phyloP scores from a whole-genome alignment of 2,113 vertebrate genomes.

The Corythaeola cristata region DNA sequence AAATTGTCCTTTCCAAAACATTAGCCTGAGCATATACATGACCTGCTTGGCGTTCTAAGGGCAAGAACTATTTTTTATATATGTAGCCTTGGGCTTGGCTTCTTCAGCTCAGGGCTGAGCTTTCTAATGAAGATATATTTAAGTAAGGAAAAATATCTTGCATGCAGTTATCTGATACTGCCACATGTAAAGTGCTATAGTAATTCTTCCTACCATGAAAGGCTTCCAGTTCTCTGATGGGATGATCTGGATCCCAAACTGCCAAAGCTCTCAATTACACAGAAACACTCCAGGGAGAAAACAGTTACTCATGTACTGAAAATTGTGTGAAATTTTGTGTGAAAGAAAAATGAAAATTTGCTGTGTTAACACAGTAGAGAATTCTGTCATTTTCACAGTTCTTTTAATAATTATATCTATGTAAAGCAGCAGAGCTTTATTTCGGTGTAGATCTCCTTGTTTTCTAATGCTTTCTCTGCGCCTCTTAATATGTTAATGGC shows the following conservation, averaged over 20 bases:
- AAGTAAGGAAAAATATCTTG: neutral
- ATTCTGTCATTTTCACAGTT: neutral
- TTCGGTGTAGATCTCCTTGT: neutral
- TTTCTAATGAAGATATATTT: neutral
- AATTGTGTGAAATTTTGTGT: neutral
- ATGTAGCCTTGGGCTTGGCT: neutral
- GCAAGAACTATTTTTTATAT: neutral
- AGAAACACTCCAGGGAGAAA: neutral
- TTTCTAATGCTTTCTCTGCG: neutral
- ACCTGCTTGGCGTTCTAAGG: neutral
- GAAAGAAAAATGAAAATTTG: neutral
- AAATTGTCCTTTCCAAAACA: neutral
- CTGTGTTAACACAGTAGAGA: neutral
- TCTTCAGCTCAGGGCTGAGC: neutral
- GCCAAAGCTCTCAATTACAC: neutral
- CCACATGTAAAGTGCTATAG: neutral
- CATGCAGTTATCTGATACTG: neutral
- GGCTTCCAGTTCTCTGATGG: neutral
- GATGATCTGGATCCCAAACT: neutral
- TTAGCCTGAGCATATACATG: accelerated
- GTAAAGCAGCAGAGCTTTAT: neutral
- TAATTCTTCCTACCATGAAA: neutral
- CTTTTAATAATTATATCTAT: neutral
- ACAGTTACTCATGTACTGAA: neutral
- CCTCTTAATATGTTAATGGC: neutral